Percentiles rank a stretch among this genome's conserved stretches.
phyloP scores from a whole-genome alignment of 2,113 vertebrate species.

The Coturnix japonica region DNA sequence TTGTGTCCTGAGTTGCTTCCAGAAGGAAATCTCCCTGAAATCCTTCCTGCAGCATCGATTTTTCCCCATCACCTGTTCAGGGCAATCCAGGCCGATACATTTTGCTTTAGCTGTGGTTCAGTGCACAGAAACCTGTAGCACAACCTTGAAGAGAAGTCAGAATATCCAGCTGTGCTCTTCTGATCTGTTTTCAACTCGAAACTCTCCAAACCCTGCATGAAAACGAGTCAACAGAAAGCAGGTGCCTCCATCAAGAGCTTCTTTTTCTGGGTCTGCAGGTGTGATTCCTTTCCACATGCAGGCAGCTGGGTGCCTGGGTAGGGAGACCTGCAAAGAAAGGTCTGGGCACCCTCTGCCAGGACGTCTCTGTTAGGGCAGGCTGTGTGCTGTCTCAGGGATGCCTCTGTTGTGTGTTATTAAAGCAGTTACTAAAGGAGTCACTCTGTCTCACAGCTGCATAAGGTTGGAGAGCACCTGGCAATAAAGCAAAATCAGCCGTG shows the following conservation, averaged over 20 bases:
- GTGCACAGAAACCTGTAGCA: constrained; percentile 34
- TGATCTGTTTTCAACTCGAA: not conserved
- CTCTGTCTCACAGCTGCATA: not conserved
- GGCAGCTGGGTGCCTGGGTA: not conserved
- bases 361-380: not conserved
- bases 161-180: not conserved
- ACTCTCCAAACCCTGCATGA: not conserved
- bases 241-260: not conserved
- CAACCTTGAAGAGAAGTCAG: not conserved
- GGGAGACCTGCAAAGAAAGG: not conserved
- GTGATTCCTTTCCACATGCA: not conserved
- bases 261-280: not conserved
- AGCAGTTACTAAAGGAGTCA: not conserved
- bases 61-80: not conserved
- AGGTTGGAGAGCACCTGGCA: not conserved
- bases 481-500: fast-evolving
- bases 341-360: not conserved
- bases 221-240: not conserved
- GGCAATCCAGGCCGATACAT: not conserved
- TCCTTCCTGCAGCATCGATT: not conserved
- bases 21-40: constrained; percentile 29
- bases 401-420: not conserved
- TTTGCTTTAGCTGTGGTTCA: constrained; percentile 49
- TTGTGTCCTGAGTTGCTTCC: constrained; percentile 19
- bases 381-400: not conserved